Evolutionary conservation across 2,888 invertebrate genomes (phyloP), one percentile per base, ranked within the genome.

Genomic region (Scaptomyza polygonia): DNA sequence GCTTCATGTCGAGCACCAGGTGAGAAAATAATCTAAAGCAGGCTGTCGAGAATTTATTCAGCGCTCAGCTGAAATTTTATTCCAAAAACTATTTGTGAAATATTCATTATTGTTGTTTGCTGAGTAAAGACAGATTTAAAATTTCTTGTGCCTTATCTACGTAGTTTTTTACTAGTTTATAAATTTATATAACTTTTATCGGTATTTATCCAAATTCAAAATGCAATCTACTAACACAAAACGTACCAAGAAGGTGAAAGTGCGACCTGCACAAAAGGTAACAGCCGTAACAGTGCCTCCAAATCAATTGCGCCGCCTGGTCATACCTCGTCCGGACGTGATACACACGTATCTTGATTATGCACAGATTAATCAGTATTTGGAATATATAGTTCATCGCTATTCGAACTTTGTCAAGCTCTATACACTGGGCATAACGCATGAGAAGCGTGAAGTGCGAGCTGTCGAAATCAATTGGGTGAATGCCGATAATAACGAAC

Each of bases 391-490:
- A n/a, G 67, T 73, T 3, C 58, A 77, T 43, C 86, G 88, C 1
- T 91, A 88, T 70, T 32, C 72, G 0, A 72, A 86, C 30, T 89
- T 89, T 30, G 91, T 91, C 2, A 85, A 78, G 29, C 77, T 90
- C 16, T 80, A 87, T 25, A 85, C 79, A n/a, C 77, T 92, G 52
- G 92, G 92, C 3, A 59, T 64, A 3, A 88, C 91, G 1, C 88
- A 89, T 44, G 92, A 92, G 67, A 81, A 79, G 30, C 89, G 91
- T 2, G 71, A 80, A 11, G 63, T 91, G 29, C 76, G 88, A 0
- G 91, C 86, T 3, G 72, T 91, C 47, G 89, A 90, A 70, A 91
- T 91, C 52, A 89, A 91, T 72, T 91, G 90, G 88, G 78, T 82
- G 52, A 88, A 86, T 56, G 55, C 77, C 2, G 62, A 76, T 4